Percentiles rank a stretch among this genome's conserved stretches.
These are phyloP conservation scores for Standfussiana lucernea DNA, from an alignment of 2,888 invertebrate genomes.

Conservation along the genomic window DNA sequence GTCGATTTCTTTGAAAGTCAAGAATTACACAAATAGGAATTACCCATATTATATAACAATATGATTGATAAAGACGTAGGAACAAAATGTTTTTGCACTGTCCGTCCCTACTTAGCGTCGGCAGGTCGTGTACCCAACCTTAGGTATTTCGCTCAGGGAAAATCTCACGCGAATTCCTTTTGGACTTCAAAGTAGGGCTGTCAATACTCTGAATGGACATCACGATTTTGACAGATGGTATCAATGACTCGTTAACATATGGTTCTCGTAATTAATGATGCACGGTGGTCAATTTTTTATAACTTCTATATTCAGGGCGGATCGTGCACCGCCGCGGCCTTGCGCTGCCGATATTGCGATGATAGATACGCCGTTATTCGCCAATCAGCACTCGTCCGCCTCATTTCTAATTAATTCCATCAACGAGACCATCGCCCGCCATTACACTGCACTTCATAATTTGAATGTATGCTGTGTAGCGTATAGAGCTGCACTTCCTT, in stretches of 20 bases:
- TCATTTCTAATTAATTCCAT: constrained; percentile 78
- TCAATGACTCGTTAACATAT: constrained; percentile 66
- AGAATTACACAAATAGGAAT: constrained; percentile 12
- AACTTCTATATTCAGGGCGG: constrained; percentile 78
- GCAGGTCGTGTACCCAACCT: constrained; percentile 31
- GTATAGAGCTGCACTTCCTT: constrained; percentile 50
- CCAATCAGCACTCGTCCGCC: constrained; percentile 72
- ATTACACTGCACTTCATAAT: constrained; percentile 68
- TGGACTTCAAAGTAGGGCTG: constrained; percentile 54
- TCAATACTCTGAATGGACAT: constrained; percentile 62
- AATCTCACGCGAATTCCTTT: constrained; percentile 60
- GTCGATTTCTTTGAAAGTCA: constrained; percentile 1
- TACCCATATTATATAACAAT: constrained; percentile 16
- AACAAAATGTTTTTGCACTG: constrained; percentile 6
- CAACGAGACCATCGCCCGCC: constrained; percentile 71
- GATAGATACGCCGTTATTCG: constrained; percentile 71
- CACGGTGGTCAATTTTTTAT: constrained; percentile 62
- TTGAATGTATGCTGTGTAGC: constrained; percentile 54
- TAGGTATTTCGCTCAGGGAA: constrained; percentile 50
- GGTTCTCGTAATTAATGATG: constrained; percentile 71
- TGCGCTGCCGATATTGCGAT: constrained; percentile 71
- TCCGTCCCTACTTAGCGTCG: constrained; percentile 14
- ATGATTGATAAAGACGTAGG: constrained; percentile 30
- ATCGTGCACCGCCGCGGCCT: constrained; percentile 72
- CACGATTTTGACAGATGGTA: constrained; percentile 70